These are phyloP conservation scores for Eretmocerus hayati DNA, from an alignment of 2,888 invertebrate species.

Conservation along the genomic window DNA sequence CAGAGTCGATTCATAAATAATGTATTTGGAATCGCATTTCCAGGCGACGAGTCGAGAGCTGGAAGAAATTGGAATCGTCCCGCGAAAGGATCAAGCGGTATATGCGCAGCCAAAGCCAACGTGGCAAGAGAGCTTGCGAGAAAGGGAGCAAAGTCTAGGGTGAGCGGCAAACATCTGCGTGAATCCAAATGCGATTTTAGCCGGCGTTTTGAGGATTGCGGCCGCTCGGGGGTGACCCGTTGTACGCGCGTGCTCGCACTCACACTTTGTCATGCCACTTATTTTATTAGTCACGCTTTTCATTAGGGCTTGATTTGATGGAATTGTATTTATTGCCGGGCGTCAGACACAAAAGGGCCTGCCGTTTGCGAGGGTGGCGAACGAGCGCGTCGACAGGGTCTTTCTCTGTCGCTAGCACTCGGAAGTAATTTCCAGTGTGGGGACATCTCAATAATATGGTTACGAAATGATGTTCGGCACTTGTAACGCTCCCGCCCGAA, in stretches of 20 bases:
- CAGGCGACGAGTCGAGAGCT: background rate
- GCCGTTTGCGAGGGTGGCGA: too few species aligned
- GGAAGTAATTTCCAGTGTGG: too few species aligned
- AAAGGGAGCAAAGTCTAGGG: too few species aligned
- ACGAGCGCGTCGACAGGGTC: too few species aligned
- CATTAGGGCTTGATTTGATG: constrained; percentile 38
- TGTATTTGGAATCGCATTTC: constrained; percentile 21
- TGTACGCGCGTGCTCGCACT: background rate
- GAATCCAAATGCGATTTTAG: constrained; percentile 30
- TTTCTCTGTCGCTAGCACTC: too few species aligned
- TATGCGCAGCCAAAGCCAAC: too few species aligned
- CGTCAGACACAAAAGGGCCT: too few species aligned
- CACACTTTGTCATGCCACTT: too few species aligned
- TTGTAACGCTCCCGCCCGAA: too few species aligned
- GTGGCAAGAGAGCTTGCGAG: too few species aligned
- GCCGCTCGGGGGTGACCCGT: background rate
- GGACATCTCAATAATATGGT: too few species aligned
- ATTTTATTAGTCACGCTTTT: constrained; percentile 40
- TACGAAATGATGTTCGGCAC: too few species aligned
- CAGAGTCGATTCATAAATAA: constrained; percentile 28
- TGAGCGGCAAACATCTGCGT: constrained; percentile 24
- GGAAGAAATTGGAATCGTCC: background rate
- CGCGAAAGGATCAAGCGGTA: constrained; percentile 22
- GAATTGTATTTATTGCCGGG: constrained; percentile 39
- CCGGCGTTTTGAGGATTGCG: background rate